A percentile compares a stretch with the other conserved stretches of the same genome.
Evolutionary conservation across 2,888 invertebrate species (phyloP).

Genomic region (Drosophila ustulata): DNA sequence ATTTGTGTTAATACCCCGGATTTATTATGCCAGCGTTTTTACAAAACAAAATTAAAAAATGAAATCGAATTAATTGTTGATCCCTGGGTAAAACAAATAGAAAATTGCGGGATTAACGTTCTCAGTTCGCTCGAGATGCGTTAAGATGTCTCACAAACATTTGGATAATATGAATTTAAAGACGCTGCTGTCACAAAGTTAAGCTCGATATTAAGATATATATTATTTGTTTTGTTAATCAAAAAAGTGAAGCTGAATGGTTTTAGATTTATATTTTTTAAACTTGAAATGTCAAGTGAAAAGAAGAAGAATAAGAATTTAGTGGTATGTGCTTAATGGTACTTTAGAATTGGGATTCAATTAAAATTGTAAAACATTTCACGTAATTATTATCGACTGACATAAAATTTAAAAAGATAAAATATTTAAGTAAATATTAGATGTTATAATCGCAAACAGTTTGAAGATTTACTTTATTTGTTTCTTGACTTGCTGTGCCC

Average conservation of each 20-base stretch:
- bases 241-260: too few species aligned
- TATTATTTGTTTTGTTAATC: background rate
- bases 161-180: conserved; percentile 1
- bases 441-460: too few species aligned
- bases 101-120: background rate
- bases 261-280: too few species aligned
- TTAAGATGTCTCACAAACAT: background rate
- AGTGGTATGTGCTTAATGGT: too few species aligned
- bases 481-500: background rate
- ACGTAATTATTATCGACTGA: too few species aligned
- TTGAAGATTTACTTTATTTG: too few species aligned
- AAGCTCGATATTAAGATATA: background rate
- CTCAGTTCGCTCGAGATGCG: background rate
- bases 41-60: background rate
- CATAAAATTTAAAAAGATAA: too few species aligned
- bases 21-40: background rate
- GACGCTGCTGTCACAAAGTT: background rate
- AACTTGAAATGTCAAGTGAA: too few species aligned
- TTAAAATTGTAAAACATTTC: too few species aligned
- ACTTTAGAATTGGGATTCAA: too few species aligned
- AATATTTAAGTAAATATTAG: too few species aligned
- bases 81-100: background rate
- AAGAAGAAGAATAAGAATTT: too few species aligned
- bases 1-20: background rate
- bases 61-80: background rate